Percentiles rank a stretch among this genome's conserved stretches.
phyloP scores from a whole-genome alignment of 2,113 vertebrate species.

The Oryzias melastigma region DNA sequence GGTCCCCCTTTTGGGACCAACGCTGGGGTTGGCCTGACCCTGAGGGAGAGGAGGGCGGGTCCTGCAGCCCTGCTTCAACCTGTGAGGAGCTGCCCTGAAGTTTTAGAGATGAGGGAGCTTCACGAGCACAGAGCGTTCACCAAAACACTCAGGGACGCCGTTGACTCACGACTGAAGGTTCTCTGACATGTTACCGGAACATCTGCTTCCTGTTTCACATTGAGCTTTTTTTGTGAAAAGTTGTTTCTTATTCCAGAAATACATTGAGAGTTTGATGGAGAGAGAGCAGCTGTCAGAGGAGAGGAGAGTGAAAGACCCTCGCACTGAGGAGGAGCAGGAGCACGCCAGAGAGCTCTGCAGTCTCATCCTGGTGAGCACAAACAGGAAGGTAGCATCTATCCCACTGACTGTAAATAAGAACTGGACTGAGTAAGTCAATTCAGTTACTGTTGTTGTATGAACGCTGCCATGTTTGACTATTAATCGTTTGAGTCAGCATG shows the following conservation, averaged over 20 bases:
- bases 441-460: too few relatives aligned
- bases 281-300: constrained; percentile 77
- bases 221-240: not conserved
- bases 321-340: constrained; percentile 74
- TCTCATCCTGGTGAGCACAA: constrained; percentile 70
- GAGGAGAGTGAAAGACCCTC: constrained; percentile 82
- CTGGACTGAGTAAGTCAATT: too few relatives aligned
- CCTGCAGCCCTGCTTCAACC: not conserved
- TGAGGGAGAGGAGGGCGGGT: constrained; percentile 45
- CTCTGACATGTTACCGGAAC: constrained; percentile 4
- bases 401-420: too few relatives aligned
- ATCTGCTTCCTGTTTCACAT: not conserved
- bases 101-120: constrained; percentile 84
- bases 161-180: constrained; percentile 86
- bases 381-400: not conserved
- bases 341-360: constrained; percentile 77
- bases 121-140: constrained; percentile 77
- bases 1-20: constrained; percentile 61
- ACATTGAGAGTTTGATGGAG: constrained; percentile 81
- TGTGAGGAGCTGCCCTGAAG: constrained; percentile 76
- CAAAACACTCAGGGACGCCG: constrained; percentile 58
- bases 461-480: too few relatives aligned
- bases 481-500: too few relatives aligned
- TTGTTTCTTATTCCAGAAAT: constrained; percentile 70
- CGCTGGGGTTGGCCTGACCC: constrained; percentile 69